Evolutionary conservation across 1,140 invertebrate species (phyloP).

Genomic region (Reticulitermes speratus): DNA sequence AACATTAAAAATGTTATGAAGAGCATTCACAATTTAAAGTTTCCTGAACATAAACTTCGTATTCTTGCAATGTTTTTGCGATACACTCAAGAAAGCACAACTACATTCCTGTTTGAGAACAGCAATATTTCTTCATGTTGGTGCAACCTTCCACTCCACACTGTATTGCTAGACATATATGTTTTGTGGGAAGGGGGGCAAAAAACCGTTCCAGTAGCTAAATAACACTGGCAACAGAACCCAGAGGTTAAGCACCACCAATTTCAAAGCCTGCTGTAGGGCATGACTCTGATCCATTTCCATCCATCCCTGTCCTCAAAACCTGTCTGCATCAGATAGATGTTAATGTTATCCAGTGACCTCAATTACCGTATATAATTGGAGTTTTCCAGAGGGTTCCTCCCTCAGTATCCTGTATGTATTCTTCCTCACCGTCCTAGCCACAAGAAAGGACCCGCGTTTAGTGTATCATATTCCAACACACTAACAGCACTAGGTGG

Average conservation of each 20-base stretch:
- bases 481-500: too few species aligned
- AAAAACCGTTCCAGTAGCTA: not conserved
- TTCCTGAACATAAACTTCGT: not conserved
- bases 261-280: not conserved
- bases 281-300: too few species aligned
- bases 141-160: constrained; percentile 73
- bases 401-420: too few species aligned
- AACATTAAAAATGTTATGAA: not conserved
- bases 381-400: too few species aligned
- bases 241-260: not conserved
- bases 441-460: too few species aligned
- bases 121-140: constrained; percentile 79
- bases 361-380: too few species aligned
- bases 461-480: too few species aligned
- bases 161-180: constrained; percentile 38
- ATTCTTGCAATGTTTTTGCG: constrained; percentile 32
- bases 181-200: not conserved
- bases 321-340: too few species aligned
- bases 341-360: too few species aligned
- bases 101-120: constrained; percentile 78
- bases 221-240: not conserved
- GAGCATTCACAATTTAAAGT: not conserved
- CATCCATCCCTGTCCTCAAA: not conserved
- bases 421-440: too few species aligned
- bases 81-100: constrained; percentile 80